Evolutionary conservation across 2,797 vertebrate species (phyloP), one percentile per base, ranked within the genome.

Genomic region (Artibeus lituratus): DNA sequence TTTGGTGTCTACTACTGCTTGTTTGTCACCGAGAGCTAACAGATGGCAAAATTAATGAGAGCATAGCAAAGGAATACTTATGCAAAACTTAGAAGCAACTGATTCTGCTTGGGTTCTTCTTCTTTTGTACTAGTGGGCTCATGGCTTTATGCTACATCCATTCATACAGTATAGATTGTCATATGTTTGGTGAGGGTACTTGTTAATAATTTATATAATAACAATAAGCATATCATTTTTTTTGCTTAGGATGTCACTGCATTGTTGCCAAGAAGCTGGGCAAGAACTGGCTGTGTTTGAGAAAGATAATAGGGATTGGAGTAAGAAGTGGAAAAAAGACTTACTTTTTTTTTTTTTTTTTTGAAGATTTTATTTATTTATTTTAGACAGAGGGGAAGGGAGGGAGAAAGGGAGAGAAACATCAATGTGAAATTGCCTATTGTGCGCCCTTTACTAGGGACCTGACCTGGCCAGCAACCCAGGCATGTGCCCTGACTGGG

Each of bases 11-110:
- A 65, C 49, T 70, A 39, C 32, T 91, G 21, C 39, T 88, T 94
- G 22, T 88, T 73, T 96, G 53, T 59, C 90, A 83, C 65, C n/a
- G 74, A 87, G 37, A 53, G 18, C 18, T 96, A 95, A 91, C 77
- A 86, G 78, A 86, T 89, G 93, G 32, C 24, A 78, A 91, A 84
- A 70, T 86, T 42, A 91, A 76, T 84, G 80, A 95, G 70, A 16
- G 80, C 39, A 90, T 10, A 94, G 37, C 29, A 86, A 53, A 86
- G 37, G 29, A 91, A 83, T 90, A 88, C 96, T 95, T 89, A 95
- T 89, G 44, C 29, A 91, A 93, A 83, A 78, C 21, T 26, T 87
- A 85, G 22, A 86, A 80, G 49, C 78, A 77, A 62, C 10, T 29
- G 37, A 83, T 65, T 5, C 19, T 83, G 24, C 26, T 83, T 14